These are phyloP conservation scores for Xestia rhomboidea DNA, from an alignment of 2,888 invertebrate genomes.

Conservation along the genomic window DNA sequence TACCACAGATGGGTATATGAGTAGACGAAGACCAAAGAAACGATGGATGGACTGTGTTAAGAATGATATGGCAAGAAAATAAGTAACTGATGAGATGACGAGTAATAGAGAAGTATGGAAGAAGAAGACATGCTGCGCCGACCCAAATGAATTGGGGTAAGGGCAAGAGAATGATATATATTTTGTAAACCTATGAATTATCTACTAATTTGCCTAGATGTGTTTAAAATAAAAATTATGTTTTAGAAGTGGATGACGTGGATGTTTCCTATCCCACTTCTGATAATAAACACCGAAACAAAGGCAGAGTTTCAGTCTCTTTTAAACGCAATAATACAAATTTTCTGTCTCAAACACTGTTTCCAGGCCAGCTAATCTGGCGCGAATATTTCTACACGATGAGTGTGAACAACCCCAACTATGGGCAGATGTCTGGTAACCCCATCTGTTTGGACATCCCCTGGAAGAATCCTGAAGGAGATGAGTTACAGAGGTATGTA, in stretches of 20 bases:
- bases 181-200: no score
- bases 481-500: conserved; percentile 86
- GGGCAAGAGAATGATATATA: no score
- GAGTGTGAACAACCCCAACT: conserved; percentile 93
- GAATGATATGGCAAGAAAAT: no score
- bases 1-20: no score
- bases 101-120: no score
- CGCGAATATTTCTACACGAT: conserved; percentile 95
- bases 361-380: conserved; percentile 93
- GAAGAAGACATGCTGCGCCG: no score
- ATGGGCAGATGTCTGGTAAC: conserved; percentile 92
- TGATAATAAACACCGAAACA: background rate
- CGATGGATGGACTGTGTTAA: no score
- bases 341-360: conserved; percentile 43
- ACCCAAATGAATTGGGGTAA: no score
- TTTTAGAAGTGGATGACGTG: background rate
- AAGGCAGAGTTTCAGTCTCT: background rate
- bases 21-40: no score
- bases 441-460: conserved; percentile 93
- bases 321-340: background rate
- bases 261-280: background rate
- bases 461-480: conserved; percentile 91
- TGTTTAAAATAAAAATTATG: no score
- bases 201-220: no score
- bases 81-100: no score